These are phyloP conservation scores for Lepisosteus osseus DNA, from an alignment of 2,113 vertebrate species.

Conservation along the genomic window DNA sequence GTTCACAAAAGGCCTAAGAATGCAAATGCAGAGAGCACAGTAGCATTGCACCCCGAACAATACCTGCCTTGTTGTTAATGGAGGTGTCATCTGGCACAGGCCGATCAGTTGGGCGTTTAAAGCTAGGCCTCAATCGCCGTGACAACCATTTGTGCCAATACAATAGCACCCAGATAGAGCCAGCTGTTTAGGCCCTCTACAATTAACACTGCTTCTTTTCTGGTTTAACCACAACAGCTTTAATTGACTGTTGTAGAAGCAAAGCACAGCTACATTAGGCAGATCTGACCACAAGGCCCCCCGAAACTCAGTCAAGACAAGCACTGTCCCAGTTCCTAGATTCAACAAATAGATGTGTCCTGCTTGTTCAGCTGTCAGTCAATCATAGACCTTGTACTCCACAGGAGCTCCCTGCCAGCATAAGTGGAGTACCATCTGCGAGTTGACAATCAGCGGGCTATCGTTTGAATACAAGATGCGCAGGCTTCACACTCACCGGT, in stretches of 20 bases:
- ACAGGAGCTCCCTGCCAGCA: conserved; percentile 56
- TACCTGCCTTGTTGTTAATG: conserved; percentile 61
- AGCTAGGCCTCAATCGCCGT: conserved; percentile 65
- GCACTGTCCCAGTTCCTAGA: conserved; percentile 42
- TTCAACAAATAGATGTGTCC: conserved; percentile 64
- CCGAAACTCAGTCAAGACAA: conserved; percentile 41
- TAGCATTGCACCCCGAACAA: conserved; percentile 49
- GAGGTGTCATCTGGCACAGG: conserved; percentile 65
- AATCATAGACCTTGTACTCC: conserved; percentile 55
- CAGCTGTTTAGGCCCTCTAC: conserved; percentile 73
- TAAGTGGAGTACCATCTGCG: conserved; percentile 28
- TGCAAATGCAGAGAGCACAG: conserved; percentile 34
- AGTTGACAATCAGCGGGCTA: conserved; percentile 51
- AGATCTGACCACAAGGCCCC: conserved; percentile 59
- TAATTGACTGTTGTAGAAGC: conserved; percentile 69
- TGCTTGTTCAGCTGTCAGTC: conserved; percentile 64
- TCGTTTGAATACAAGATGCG: not conserved
- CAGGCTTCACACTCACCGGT: not conserved
- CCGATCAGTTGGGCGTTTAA: conserved; percentile 77
- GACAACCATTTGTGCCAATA: conserved; percentile 66
- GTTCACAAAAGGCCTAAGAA: conserved; percentile 35
- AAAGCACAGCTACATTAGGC: conserved; percentile 54
- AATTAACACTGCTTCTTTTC: conserved; percentile 71
- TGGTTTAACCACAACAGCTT: conserved; percentile 57
- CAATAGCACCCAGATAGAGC: conserved; percentile 65